A percentile compares a stretch with the other conserved stretches of the same genome.
Evolutionary conservation across 2,888 invertebrate species (phyloP).

Genomic region (Helicoverpa assulta): DNA sequence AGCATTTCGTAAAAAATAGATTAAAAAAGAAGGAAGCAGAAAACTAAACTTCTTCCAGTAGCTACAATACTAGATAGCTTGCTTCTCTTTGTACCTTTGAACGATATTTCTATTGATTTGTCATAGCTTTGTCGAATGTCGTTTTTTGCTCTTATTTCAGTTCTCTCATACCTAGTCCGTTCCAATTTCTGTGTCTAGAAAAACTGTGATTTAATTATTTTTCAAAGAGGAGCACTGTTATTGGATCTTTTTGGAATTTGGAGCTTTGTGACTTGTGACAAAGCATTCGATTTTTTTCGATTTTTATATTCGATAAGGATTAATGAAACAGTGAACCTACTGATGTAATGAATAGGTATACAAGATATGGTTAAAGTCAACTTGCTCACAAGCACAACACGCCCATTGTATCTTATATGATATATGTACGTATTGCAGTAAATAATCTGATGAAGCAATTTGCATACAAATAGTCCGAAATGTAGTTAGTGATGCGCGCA

Average conservation of each 20-base stretch:
- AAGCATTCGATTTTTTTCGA: neutral
- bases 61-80: neutral
- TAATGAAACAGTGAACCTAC: neutral
- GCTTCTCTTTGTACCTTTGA: neutral
- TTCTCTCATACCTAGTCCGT: conserved; percentile 11
- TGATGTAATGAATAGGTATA: neutral
- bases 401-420: conserved; percentile 7
- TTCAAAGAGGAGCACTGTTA: neutral
- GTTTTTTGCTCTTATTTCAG: conserved; percentile 9
- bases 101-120: conserved; percentile 2
- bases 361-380: neutral
- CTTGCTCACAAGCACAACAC: conserved; percentile 18
- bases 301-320: too few species aligned
- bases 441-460: conserved; percentile 40
- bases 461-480: conserved; percentile 45
- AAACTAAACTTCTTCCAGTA: too few species aligned
- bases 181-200: conserved; percentile 7
- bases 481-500: conserved; percentile 30
- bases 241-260: neutral
- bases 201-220: conserved; percentile 19
- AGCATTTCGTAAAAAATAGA: too few species aligned
- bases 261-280: too few species aligned
- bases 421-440: conserved; percentile 4
- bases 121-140: conserved; percentile 17
- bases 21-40: too few species aligned